Evolutionary conservation across 2,888 invertebrate genomes (phyloP), one percentile per base, ranked within the genome.

Genomic region (Stenolophus ochropezus): DNA sequence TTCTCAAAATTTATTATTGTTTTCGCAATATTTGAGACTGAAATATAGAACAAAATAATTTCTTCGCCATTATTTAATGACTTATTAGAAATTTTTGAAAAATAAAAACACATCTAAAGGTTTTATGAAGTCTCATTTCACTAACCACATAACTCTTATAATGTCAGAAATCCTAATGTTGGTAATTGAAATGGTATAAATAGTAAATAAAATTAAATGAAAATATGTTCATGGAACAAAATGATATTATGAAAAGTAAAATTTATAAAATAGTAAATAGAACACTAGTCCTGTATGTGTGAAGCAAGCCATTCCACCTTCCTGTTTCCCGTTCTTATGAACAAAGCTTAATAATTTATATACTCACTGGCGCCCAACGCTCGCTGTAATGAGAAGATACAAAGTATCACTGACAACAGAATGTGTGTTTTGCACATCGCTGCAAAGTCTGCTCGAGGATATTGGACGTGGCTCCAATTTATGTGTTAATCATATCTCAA

Each of bases 401-500:
- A 69, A 18, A 69, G 33, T 69, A 69, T 69, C 33, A 33, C 18
- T 33, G 65, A 27, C 65, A 69, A 6, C 65, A 69, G 14, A 16
- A 69, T 69, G 18, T 69, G 65, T 69, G 65, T 33, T 69, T 11
- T 6, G 33, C 27, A 33, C 65, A 33, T 33, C 27, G 20, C 33
- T 69, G 18, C 16, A 69, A n/a, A 33, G 27, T 69, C 16, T 69
- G 65, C 33, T 18, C 14, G 33, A 69, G 65, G 33, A 33, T 69
- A 69, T 69, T 33, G n/a, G 14, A 27, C 65, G 65, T 69, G 65
- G 33, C 1, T 11, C 18, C 27, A 33, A 69, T 69, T 69, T 69
- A 69, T 69, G 65, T 69, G 65, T 33, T 33, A 69, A 69, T 69
- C 65, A 69, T 69, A 69, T 69, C 65, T 69, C 16, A 69, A 69